Evolutionary conservation across 2,113 vertebrate species (phyloP).

Genomic region (Peromyscus californicus): DNA sequence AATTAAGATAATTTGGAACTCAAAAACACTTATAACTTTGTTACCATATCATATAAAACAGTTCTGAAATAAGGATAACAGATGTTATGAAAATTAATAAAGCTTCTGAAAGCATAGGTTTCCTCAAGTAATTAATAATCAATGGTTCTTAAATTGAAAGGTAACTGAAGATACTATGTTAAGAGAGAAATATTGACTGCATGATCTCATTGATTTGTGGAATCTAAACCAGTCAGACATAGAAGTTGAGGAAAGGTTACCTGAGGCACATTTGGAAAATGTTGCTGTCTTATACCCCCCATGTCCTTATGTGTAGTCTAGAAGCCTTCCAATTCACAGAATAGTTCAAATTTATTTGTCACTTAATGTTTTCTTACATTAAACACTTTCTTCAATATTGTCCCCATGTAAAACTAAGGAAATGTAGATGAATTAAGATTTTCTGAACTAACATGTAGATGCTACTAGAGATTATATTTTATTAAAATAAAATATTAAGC

Average conservation of each 20-base stretch:
- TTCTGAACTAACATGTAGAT: background rate
- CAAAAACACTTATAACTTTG: background rate
- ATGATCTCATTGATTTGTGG: background rate
- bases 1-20: background rate
- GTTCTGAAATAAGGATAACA: background rate
- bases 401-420: background rate
- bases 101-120: background rate
- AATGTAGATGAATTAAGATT: background rate
- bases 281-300: background rate
- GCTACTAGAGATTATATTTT: background rate
- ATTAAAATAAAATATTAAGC: background rate
- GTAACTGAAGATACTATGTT: background rate
- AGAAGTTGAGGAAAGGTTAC: background rate
- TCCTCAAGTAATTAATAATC: background rate
- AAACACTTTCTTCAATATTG: background rate
- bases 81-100: background rate
- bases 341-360: no score
- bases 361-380: background rate
- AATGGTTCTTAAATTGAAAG: background rate
- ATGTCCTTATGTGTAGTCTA: no score
- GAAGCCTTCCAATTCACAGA: background rate
- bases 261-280: background rate
- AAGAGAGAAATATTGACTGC: background rate
- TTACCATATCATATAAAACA: background rate
- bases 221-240: no score